These are phyloP conservation scores for Aporrectodea caliginosa DNA, from an alignment of 1,140 invertebrate genomes.

Conservation along the genomic window DNA sequence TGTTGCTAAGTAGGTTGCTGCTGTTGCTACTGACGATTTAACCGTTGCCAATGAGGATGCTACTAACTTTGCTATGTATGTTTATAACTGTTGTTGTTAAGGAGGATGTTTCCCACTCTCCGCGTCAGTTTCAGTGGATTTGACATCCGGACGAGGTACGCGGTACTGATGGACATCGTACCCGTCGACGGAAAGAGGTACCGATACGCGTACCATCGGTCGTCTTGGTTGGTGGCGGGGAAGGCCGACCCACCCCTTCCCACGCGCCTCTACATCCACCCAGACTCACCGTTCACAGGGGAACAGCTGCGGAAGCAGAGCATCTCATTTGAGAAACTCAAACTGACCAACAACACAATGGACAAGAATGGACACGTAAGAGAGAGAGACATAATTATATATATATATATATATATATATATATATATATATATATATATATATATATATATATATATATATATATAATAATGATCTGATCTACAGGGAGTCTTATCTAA, in stretches of 20 bases:
- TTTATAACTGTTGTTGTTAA: too few relatives aligned
- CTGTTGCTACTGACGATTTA: too few relatives aligned
- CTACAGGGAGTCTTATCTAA: background rate
- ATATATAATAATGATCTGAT: background rate
- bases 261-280: constrained; percentile 88
- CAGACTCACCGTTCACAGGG: constrained; percentile 93
- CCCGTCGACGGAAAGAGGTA: constrained; percentile 96
- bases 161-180: constrained; percentile 92
- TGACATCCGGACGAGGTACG: constrained; percentile 69
- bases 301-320: constrained; percentile 94
- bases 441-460: background rate
- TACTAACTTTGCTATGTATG: too few relatives aligned
- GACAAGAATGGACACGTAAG: constrained; percentile 96
- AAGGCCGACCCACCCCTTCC: constrained; percentile 92
- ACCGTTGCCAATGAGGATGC: too few relatives aligned
- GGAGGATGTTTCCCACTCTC: constrained; percentile 96
- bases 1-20: too few relatives aligned
- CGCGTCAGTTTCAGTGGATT: constrained; percentile 84
- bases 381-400: constrained; percentile 27
- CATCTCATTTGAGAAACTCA: constrained; percentile 98
- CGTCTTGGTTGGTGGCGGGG: constrained; percentile 94
- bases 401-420: background rate
- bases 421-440: background rate
- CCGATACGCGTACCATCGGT: constrained; percentile 96
- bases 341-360: constrained; percentile 98